Evolutionary conservation across 2,113 vertebrate genomes (phyloP), one percentile per base, ranked within the genome.

Genomic region (Nothobranchius furzeri): DNA sequence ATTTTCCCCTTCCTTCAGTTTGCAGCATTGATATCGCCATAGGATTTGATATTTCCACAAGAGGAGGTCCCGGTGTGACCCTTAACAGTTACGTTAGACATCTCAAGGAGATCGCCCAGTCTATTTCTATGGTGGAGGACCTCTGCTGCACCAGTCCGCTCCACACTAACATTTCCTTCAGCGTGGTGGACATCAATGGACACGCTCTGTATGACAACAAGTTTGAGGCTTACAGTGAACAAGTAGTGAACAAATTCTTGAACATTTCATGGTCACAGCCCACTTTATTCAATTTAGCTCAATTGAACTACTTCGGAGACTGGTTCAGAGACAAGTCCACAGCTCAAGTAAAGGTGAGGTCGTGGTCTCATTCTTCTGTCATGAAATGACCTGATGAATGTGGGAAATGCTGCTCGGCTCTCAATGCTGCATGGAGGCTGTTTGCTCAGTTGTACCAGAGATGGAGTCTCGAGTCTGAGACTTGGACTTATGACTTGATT

Each of bases 21-120:
- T 96, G 95, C 20, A 14, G 6, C 12, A 45, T 94, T 25, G 92
- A 93, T 59, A 75, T 96, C 75, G 92, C 89, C 51, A 9, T 95
- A 58, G 94, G 90, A 71, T 85, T 95, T 43, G 95, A 95, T 73
- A 88, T 90, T 70, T 93, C 94, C 1, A 71, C 0, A 5, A 0
- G 7, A 3, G 48, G 47, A 13, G 25, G 4, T 7, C 1, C 4
- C 9, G 55, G 60, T 30, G 36, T n/a, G 17, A 42, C 57, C n/a
- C 72, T 86, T 30, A 30, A 71, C 45, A 79, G 54, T 64, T 89
- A 90, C 51, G 56, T 81, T 4, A 46, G 15, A 2, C 17, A 2
- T 12, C 81, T 96, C n/a, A 86, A 86, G 4, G 60, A 45, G 40
- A 78, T 95, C 47, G 66, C 90, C 40, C 59, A 58, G 2, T 74